phyloP scores from a whole-genome alignment of 2,113 vertebrate species.

The Amphiprion percula region DNA sequence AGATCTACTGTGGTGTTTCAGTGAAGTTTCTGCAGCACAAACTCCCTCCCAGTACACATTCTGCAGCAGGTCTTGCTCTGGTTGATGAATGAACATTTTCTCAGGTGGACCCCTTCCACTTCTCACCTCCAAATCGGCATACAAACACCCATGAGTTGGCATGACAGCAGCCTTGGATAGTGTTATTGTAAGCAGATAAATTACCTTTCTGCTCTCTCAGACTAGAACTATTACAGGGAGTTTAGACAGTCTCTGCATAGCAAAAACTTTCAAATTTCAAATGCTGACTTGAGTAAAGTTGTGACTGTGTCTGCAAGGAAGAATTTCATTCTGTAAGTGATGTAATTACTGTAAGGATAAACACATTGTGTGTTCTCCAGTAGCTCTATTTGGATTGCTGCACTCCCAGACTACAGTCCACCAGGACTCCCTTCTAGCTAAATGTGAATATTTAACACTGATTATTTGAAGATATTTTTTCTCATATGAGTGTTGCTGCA shows the following conservation, averaged over 20 bases:
- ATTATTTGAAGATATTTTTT: not conserved
- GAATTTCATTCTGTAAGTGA: not conserved
- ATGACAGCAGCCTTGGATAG: conserved; percentile 31
- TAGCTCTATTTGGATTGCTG: not conserved
- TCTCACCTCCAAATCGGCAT: conserved; percentile 14
- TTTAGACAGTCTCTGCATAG: not conserved
- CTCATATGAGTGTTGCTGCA: not conserved
- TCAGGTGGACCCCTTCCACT: not conserved
- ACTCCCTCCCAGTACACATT: not conserved
- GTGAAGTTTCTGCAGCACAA: not conserved
- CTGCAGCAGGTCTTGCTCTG: not conserved
- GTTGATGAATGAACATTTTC: conserved; percentile 20
- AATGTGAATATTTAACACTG: too few relatives aligned
- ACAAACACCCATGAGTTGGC: not conserved
- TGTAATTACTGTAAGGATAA: not conserved
- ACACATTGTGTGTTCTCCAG: not conserved
- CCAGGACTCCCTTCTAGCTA: not conserved
- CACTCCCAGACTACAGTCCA: not conserved
- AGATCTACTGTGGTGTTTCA: not conserved
- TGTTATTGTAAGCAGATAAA: conserved; percentile 31
- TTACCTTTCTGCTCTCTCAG: not conserved
- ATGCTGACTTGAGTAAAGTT: not conserved
- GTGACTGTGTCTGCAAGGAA: not conserved
- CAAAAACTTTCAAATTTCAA: not conserved
- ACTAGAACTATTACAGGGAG: not conserved